Base-by-base conservation (phyloP, 92 coral and sea anemone genomes). In the Zoanthus gigantus region DNA sequence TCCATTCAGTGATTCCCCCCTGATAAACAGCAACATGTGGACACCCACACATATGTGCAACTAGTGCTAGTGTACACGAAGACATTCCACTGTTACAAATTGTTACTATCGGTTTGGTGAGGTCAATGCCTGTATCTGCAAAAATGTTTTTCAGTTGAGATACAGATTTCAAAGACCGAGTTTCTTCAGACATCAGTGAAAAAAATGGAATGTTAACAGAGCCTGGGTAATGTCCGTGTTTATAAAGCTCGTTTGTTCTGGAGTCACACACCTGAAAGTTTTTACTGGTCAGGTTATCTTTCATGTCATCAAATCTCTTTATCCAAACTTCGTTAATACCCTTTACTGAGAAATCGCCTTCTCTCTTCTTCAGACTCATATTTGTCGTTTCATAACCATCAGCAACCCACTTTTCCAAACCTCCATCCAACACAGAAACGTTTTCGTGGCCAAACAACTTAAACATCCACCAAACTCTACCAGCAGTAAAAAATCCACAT, bases 41-140 rank as follows among this genome's bases (percentile, higher is more conserved):
- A 74, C 94, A 92, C 8, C 95, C 95, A 84, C 98, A 94, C 14
- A 94, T 66, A 87, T 93, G 87, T 13, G 95, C 95, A 3, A 88
- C 93, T 12, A 94, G 91, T 34, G 92, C 93, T 82, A 94, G 54
- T 9, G 89, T 78, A 34, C 95, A 93, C 0, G 98, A 93, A 0
- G 95, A 91, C 98, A 94, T 94, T 50, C 94, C 98, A 44, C 94
- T 76, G 44, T 48, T 76, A 66, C 98, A 94, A 95, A 91, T 94
- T 11, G 89, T 73, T 11, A 89, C 89, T 46, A 93, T 71, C 14
- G 95, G 95, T 61, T 93, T 91, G 48, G 46, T 79, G 52, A 94
- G 89, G 58, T 94, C 94, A 74, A 92, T 31, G 4, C 95, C 98
- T 18, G 92, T 91, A 84, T 93, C 93, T 18, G 72, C 23, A 82